Evolutionary conservation across 2,113 vertebrate species (phyloP).

Genomic region (Procavia capensis): DNA sequence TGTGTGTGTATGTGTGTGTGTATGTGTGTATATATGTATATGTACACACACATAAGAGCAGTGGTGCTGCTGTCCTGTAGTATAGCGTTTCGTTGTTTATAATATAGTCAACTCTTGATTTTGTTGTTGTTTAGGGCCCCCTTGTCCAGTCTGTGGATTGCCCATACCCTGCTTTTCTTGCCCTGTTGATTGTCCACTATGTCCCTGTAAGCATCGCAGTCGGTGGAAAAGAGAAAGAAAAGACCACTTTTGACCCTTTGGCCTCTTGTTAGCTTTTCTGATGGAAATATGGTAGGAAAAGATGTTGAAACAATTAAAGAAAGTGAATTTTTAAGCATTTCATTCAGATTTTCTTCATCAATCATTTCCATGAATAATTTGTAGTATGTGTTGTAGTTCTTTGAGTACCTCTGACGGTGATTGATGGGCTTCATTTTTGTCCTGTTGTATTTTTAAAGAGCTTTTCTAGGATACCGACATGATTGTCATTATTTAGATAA

Average conservation of each 20-base stretch:
- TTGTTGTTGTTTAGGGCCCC: background rate
- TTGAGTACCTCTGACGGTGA: constrained; percentile 20
- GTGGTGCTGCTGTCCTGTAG: background rate
- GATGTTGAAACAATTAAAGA: constrained; percentile 6
- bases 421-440: constrained; percentile 16
- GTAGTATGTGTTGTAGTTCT: constrained; percentile 41
- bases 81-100: constrained; percentile 46
- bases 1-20: too few species aligned
- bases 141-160: constrained; percentile 70
- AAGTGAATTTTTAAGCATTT: constrained; percentile 40
- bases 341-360: constrained; percentile 40
- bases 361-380: constrained; percentile 23
- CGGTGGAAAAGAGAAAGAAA: constrained; percentile 37
- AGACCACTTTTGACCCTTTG: background rate
- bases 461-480: constrained; percentile 54
- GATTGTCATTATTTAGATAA: constrained; percentile 14
- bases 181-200: background rate
- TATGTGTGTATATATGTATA: too few species aligned
- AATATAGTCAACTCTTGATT: constrained; percentile 77
- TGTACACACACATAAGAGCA: constrained; percentile 27
- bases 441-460: constrained; percentile 24
- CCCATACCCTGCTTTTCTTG: constrained; percentile 53
- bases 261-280: constrained; percentile 47
- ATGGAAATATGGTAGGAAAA: constrained; percentile 19
- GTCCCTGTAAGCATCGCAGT: background rate